Conservation (phyloP, 2,113 vertebrate genomes). For the Corythornis vintsioides region DNA sequence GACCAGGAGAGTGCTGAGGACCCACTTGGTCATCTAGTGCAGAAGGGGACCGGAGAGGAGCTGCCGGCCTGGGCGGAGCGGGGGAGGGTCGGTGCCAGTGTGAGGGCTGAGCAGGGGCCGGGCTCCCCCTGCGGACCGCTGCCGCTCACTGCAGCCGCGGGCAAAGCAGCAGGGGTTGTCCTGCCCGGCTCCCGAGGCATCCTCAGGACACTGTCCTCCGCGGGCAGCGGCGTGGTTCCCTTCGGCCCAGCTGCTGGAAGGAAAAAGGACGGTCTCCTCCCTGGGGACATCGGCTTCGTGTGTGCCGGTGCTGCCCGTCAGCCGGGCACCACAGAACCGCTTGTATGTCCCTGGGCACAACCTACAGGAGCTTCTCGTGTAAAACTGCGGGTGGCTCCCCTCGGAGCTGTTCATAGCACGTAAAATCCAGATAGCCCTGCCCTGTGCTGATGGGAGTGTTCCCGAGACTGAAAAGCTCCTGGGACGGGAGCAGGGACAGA, state of each 20-base stretch:
- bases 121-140: constrained; percentile 44
- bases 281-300: neutral
- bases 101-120: neutral
- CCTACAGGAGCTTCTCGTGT: neutral
- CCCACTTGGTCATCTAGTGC: neutral
- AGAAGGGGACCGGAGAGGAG: neutral
- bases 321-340: rapidly evolving
- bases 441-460: neutral
- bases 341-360: neutral
- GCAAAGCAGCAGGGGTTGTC: neutral
- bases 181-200: neutral
- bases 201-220: rapidly evolving
- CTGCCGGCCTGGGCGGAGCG: neutral
- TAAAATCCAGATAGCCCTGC: neutral
- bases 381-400: neutral
- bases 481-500: neutral
- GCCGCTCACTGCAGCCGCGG: constrained; percentile 16
- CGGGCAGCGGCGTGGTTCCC: neutral
- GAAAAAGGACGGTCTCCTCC: neutral
- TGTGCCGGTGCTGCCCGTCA: neutral
- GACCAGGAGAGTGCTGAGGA: neutral
- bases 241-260: neutral
- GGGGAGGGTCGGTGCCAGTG: neutral
- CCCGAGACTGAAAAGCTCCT: neutral
- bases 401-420: neutral